phyloP scores from a whole-genome alignment of 2,888 invertebrate genomes.

The Xanthostigma xanthostigma region DNA sequence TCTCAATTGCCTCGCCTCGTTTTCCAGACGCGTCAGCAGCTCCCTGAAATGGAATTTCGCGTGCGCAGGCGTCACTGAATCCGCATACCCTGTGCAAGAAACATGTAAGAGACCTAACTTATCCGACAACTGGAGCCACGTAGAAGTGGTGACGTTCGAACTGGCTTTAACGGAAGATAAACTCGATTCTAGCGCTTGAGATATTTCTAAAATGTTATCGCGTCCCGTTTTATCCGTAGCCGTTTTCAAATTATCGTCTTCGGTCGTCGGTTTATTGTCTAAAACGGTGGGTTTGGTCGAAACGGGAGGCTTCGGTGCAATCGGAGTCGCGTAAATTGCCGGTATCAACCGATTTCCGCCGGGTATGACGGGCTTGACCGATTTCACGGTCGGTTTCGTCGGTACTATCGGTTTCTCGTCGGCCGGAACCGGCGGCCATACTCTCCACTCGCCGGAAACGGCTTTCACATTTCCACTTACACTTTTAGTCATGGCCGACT shows the following conservation, averaged over 20 bases:
- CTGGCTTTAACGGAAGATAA: constrained; percentile 42
- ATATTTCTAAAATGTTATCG: constrained; percentile 48
- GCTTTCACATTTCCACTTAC: constrained; percentile 11
- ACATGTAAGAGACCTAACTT: constrained; percentile 69
- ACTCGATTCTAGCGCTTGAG: constrained; percentile 47
- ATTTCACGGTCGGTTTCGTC: constrained; percentile 47
- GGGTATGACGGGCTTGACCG: constrained; percentile 38
- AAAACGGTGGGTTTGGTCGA: constrained; percentile 31
- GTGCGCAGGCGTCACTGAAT: constrained; percentile 65
- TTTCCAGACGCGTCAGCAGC: constrained; percentile 51
- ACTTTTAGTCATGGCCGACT: constrained; percentile 12
- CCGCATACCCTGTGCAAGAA: constrained; percentile 71
- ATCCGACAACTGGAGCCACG: constrained; percentile 66
- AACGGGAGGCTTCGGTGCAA: constrained; percentile 31
- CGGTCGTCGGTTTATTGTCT: constrained; percentile 26
- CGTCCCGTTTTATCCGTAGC: constrained; percentile 22
- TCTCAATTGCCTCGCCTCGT: constrained; percentile 49
- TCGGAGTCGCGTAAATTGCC: constrained; percentile 71
- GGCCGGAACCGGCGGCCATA: constrained; percentile 32
- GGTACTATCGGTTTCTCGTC: constrained; percentile 55
- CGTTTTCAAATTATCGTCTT: constrained; percentile 25
- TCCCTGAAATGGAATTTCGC: constrained; percentile 78
- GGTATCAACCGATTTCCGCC: constrained; percentile 31
- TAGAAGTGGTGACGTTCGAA: constrained; percentile 41
- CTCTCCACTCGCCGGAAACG: constrained; percentile 30